Conservation (phyloP, 1,140 invertebrate species). For the Anastrepha obliqua region DNA sequence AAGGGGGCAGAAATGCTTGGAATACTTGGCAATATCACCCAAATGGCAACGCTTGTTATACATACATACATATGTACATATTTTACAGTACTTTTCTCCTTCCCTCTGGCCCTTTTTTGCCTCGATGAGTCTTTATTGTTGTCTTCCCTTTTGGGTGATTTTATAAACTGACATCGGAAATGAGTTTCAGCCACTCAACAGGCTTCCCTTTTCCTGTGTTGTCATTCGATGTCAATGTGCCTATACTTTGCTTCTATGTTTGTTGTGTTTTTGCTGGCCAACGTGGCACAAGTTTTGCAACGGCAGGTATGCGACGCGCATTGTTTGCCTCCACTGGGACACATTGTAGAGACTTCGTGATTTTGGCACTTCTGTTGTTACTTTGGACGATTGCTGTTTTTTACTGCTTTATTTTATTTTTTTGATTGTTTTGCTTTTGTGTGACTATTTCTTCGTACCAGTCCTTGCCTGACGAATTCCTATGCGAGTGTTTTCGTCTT, state of each 20-base stretch:
- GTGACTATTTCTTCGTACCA: background rate
- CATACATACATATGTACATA: background rate
- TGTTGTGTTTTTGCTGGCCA: constrained; percentile 1
- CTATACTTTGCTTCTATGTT: background rate
- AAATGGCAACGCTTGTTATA: constrained; percentile 17
- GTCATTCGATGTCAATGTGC: background rate
- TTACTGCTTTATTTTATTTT: background rate
- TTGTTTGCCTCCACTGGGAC: constrained; percentile 43
- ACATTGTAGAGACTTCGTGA: constrained; percentile 51
- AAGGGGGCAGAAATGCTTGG: background rate
- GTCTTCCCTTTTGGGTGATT: constrained; percentile 11
- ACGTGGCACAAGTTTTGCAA: constrained; percentile 32
- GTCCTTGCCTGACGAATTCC: background rate
- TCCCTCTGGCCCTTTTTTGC: background rate
- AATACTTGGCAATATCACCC: background rate
- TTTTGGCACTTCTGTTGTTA: constrained; percentile 48
- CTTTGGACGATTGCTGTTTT: background rate
- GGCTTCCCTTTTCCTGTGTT: constrained; percentile 55
- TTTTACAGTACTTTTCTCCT: background rate
- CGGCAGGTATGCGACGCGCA: constrained; percentile 47
- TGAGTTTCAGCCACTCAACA: constrained; percentile 54
- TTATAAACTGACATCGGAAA: constrained; percentile 54
- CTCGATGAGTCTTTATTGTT: background rate
- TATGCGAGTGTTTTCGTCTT: background rate
- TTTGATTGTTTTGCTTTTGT: background rate